phyloP scores from a whole-genome alignment of 2,797 vertebrate species.

The Hydrocynus forskahlii region DNA sequence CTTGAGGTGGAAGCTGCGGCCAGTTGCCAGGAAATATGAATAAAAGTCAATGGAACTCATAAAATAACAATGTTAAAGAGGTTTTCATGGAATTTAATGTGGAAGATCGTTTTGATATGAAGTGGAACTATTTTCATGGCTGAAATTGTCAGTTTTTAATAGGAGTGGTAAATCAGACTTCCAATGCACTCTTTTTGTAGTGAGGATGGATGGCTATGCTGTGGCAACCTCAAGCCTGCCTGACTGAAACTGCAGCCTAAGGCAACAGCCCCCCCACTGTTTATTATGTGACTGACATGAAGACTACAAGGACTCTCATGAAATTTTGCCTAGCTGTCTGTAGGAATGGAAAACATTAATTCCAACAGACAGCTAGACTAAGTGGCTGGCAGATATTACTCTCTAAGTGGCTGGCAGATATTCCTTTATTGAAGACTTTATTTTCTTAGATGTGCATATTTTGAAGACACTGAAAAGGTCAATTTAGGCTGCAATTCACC shows the following conservation, averaged over 20 bases:
- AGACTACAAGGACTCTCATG: conserved; percentile 61
- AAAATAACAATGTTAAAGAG: conserved; percentile 62
- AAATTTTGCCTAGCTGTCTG: conserved; percentile 45
- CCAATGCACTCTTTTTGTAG: conserved; percentile 42
- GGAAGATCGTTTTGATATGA: conserved; percentile 67
- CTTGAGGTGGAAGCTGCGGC: conserved; percentile 50
- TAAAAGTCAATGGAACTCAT: conserved; percentile 62
- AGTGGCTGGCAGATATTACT: not conserved
- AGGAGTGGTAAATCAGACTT: conserved; percentile 70
- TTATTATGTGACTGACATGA: conserved; percentile 62
- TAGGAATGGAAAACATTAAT: conserved; percentile 48
- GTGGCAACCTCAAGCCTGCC: conserved; percentile 61
- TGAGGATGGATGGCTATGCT: conserved; percentile 45
- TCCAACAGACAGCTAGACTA: conserved; percentile 63
- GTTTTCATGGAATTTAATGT: conserved; percentile 64
- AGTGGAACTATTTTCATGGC: conserved; percentile 70
- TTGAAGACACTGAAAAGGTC: not conserved
- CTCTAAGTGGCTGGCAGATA: conserved; percentile 5
- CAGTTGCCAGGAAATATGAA: conserved; percentile 72
- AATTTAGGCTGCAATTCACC: not conserved
- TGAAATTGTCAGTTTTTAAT: conserved; percentile 72
- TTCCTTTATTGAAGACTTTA: conserved; percentile 39
- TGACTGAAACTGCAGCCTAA: conserved; percentile 61
- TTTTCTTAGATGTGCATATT: conserved; percentile 53
- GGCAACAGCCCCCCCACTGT: conserved; percentile 66